Evolutionary conservation across 2,113 vertebrate genomes (phyloP), one percentile per base, ranked within the genome.

Genomic region (Perognathus longimembris): DNA sequence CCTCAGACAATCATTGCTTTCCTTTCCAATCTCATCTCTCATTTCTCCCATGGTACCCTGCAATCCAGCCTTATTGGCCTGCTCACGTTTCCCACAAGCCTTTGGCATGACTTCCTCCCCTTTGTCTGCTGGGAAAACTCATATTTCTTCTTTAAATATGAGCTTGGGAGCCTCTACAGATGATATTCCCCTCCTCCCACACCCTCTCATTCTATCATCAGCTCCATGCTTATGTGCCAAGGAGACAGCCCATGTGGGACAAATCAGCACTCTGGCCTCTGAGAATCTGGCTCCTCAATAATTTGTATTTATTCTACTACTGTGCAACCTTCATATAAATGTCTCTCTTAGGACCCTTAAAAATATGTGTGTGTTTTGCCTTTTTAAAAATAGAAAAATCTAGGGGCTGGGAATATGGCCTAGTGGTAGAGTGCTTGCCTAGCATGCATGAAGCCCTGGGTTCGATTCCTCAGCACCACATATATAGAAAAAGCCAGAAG

Each of bases 81-180:
- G 63, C 26, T 82, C 66, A 18, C 32, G 21, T 88, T 92, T 91
- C 88, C 75, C 74, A 80, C 28, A 34, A 34, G 40, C 40, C 57
- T 87, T 45, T 86, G 77, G 83, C 83, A 26, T 86, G 64, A 86
- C 45, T 80, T 89, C 57, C 38, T 93, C 40, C 54, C 32, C 22
- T 78, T 90, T 93, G 76, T 92, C 45, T 87, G 30, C 21, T 84
- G 57, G 57, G 26, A 93, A 95, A 92, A 91, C 42, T 89, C 64
- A 75, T 36, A 75, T n/a, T 95, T 84, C 89, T 63, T 85, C 70
- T 91, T 92, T 75, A 70, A 89, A 77, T 66, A 85, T 71, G 69
- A 92, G 6, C 82, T 71, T 78, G 38, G 38, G 26, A 32, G 30
- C n/a, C 86, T 93, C 88, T 93, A 63, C 36, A 75, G 79, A 45